These are phyloP conservation scores for Oscheius sp. DNA, from an alignment of 2,888 invertebrate genomes.

Conservation along the genomic window DNA sequence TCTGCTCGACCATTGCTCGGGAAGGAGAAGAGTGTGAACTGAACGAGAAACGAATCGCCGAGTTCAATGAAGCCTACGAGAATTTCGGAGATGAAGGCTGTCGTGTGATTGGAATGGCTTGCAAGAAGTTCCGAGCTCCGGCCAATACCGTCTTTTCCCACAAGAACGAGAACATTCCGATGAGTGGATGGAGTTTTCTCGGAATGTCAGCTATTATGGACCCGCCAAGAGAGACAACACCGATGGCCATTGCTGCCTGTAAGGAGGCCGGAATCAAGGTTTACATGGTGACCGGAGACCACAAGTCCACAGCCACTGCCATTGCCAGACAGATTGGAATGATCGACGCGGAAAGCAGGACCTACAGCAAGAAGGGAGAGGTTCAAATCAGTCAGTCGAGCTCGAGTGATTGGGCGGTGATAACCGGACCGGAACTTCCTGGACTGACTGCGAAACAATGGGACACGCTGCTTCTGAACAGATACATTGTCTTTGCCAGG, in stretches of 20 bases:
- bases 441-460: constrained; percentile 45
- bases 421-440: constrained; percentile 53
- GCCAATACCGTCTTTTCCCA: constrained; percentile 52
- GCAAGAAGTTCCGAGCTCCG: constrained; percentile 57
- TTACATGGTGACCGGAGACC: constrained; percentile 69
- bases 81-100: constrained; percentile 65
- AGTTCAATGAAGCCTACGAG: constrained; percentile 58
- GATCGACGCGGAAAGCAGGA: constrained; percentile 48
- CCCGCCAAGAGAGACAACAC: constrained; percentile 65
- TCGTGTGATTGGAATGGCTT: constrained; percentile 65
- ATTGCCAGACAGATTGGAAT: constrained; percentile 67
- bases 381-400: constrained; percentile 5
- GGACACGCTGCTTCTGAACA: constrained; percentile 46
- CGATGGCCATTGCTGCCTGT: constrained; percentile 59
- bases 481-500: constrained; percentile 52
- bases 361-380: constrained; percentile 37
- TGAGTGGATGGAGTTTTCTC: constrained; percentile 57
- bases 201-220: constrained; percentile 67
- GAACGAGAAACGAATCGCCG: constrained; percentile 41
- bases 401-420: constrained; percentile 48
- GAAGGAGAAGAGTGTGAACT: constrained; percentile 44
- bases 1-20: constrained; percentile 54
- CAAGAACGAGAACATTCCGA: constrained; percentile 58
- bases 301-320: constrained; percentile 64
- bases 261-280: constrained; percentile 66